Evolutionary conservation across 2,113 vertebrate genomes (phyloP).

Genomic region (western clawed frog (Xenopus tropicalis)): DNA sequence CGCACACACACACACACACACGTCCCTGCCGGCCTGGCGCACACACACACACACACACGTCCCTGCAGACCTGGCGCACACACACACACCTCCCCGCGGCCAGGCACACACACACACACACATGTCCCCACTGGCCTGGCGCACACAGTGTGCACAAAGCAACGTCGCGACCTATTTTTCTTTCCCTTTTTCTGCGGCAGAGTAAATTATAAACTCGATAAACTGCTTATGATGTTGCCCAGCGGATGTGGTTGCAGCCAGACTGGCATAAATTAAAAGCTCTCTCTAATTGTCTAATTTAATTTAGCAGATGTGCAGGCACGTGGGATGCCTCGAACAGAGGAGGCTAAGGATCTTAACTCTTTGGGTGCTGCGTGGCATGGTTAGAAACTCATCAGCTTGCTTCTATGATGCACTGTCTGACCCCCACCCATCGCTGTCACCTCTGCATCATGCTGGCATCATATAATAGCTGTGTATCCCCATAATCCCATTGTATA

Average conservation of each 20-base stretch:
- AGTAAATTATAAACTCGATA: conserved; percentile 44
- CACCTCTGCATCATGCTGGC: no score
- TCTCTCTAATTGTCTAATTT: conserved; percentile 45
- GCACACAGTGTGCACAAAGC: neutral
- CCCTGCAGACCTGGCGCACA: no score
- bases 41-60: no score
- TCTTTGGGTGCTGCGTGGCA: neutral
- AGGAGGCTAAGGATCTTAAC: conserved; percentile 34
- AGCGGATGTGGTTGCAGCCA: conserved; percentile 42
- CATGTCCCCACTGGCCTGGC: no score
- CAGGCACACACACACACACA: neutral
- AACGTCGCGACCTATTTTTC: neutral
- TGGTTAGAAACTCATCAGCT: no score
- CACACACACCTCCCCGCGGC: no score
- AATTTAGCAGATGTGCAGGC: conserved; percentile 43
- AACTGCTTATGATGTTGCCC: conserved; percentile 43
- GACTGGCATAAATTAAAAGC: conserved; percentile 45
- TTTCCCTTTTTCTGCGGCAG: conserved; percentile 27
- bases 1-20: no score
- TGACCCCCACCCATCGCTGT: no score
- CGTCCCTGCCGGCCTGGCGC: no score
- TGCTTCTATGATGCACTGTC: no score
- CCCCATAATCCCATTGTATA: no score
- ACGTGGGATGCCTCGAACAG: conserved; percentile 35
- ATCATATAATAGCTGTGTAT: no score